A percentile compares a stretch with the other conserved stretches of the same genome.
These are phyloP conservation scores for Phenganax marumi DNA, from an alignment of 92 coral and sea anemone species.

Conservation along the genomic window DNA sequence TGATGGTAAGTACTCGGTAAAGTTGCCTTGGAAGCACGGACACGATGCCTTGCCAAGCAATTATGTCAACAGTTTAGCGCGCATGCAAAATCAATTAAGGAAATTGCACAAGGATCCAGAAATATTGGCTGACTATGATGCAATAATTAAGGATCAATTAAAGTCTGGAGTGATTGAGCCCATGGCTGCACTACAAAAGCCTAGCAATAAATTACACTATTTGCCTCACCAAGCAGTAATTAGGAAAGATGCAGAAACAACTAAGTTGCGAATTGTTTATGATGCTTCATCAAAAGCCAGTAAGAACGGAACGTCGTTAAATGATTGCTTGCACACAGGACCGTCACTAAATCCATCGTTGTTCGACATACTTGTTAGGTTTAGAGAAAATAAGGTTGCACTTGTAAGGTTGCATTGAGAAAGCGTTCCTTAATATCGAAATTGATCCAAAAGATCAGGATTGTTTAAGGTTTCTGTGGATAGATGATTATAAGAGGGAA, in stretches of 20 bases:
- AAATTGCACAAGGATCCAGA: slow-evolving; percentile 32
- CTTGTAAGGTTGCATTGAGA: slow-evolving; percentile 42
- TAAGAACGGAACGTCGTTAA: slow-evolving; percentile 20
- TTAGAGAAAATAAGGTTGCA: slow-evolving; percentile 42
- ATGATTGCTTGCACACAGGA: slow-evolving; percentile 31
- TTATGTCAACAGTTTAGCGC: slow-evolving; percentile 4
- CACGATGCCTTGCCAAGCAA: slow-evolving; percentile 6
- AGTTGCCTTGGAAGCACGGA: too few relatives aligned
- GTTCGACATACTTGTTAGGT: slow-evolving; percentile 40
- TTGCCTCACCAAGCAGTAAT: slow-evolving; percentile 9
- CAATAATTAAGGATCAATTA: too few relatives aligned
- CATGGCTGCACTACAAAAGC: background rate
- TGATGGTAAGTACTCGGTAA: too few relatives aligned
- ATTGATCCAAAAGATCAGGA: slow-evolving; percentile 44
- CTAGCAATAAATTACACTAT: too few relatives aligned
- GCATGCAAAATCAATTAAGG: background rate
- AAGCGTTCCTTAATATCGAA: slow-evolving; percentile 45
- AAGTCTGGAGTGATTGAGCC: slow-evolving; percentile 24
- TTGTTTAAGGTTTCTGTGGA: slow-evolving; percentile 54
- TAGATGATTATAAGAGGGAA: slow-evolving; percentile 38
- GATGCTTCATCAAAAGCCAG: background rate
- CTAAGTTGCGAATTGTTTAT: too few relatives aligned
- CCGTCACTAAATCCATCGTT: too few relatives aligned
- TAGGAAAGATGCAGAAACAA: too few relatives aligned
- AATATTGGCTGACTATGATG: slow-evolving; percentile 12